Conservation (phyloP, 2,888 invertebrate species). For the Scaptomyza flava region DNA sequence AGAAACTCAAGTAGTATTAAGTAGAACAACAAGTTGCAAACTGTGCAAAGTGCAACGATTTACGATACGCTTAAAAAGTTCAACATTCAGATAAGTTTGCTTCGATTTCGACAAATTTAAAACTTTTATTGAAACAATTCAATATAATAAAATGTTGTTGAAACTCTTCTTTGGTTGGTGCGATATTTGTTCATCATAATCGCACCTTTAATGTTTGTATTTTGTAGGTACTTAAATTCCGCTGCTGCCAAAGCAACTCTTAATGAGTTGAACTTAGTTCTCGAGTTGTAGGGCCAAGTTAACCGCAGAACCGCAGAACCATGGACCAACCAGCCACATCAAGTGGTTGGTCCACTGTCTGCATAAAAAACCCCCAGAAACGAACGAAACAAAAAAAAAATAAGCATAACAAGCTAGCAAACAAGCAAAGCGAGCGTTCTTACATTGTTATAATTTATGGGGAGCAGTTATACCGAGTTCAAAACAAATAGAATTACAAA, state of each 20-base stretch:
- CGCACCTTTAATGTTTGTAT: constrained; percentile 28
- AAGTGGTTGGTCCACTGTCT: constrained; percentile 49
- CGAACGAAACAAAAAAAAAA: not conserved
- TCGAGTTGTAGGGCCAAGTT: constrained; percentile 8
- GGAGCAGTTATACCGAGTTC: constrained; percentile 54
- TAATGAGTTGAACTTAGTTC: constrained; percentile 54
- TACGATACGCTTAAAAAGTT: constrained; percentile 58
- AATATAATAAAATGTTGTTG: not conserved
- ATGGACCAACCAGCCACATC: constrained; percentile 43
- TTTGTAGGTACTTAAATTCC: constrained; percentile 34
- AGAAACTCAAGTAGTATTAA: constrained; percentile 15
- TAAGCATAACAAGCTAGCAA: not conserved
- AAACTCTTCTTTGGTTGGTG: not conserved
- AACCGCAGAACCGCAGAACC: constrained; percentile 34
- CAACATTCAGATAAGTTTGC: constrained; percentile 39
- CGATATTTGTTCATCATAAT: constrained; percentile 12
- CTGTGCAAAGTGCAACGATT: constrained; percentile 45
- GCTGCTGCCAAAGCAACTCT: constrained; percentile 39
- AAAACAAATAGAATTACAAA: constrained; percentile 63
- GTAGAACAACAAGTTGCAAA: constrained; percentile 45
- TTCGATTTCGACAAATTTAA: not conserved
- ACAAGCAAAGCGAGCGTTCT: constrained; percentile 9
- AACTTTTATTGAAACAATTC: not conserved
- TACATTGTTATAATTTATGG: constrained; percentile 76
- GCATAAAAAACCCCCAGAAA: constrained; percentile 22